These are phyloP conservation scores for Magallana angulata DNA, from an alignment of 1,140 invertebrate species.

Conservation along the genomic window DNA sequence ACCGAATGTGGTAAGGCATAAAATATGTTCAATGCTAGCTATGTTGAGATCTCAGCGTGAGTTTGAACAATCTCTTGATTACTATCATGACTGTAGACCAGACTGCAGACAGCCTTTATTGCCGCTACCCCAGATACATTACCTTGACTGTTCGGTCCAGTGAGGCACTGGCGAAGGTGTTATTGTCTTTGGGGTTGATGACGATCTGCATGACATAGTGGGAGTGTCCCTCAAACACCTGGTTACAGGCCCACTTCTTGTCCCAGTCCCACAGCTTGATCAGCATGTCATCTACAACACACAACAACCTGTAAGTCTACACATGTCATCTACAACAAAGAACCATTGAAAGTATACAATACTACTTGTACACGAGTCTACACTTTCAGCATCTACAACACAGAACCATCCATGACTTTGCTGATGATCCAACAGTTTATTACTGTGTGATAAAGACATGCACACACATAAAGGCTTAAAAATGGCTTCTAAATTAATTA, in stretches of 20 bases:
- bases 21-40: too few species aligned
- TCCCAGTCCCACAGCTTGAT: slow-evolving; percentile 99
- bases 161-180: slow-evolving; percentile 99
- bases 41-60: too few species aligned
- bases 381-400: neutral
- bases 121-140: neutral
- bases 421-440: too few species aligned
- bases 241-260: slow-evolving; percentile 97
- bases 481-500: too few species aligned
- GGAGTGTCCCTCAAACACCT: slow-evolving; percentile 92
- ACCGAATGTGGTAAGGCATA: too few species aligned
- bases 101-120: neutral
- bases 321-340: neutral
- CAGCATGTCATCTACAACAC: slow-evolving; percentile 94
- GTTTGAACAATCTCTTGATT: too few species aligned
- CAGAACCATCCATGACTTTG: neutral
- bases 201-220: slow-evolving; percentile 99
- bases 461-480: too few species aligned
- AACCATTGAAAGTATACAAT: neutral
- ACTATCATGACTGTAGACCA: too few species aligned
- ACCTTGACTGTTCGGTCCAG: slow-evolving; percentile 94
- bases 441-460: too few species aligned
- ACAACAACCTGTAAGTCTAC: neutral
- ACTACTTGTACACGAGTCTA: too few species aligned
- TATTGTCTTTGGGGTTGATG: slow-evolving; percentile 99